Evolutionary conservation across 2,113 vertebrate genomes (phyloP), one percentile per base, ranked within the genome.

Genomic region (Trichechus manatus): DNA sequence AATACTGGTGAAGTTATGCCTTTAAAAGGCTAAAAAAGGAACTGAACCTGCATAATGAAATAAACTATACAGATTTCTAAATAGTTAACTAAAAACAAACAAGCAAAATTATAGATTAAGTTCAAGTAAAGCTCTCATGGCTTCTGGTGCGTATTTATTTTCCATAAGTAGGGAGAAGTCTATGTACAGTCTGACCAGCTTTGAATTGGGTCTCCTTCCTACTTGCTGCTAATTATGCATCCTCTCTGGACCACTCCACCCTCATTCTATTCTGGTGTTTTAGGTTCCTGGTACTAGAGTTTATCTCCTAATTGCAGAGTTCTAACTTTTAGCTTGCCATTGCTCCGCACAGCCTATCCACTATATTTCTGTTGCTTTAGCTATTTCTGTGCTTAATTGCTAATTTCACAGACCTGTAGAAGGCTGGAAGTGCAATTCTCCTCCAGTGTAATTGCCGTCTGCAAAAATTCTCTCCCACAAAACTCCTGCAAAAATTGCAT

Each of bases 331-430:
- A 63, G 39, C 31, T 91, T 75, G 70, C 53, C 74, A 70, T 59
- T 78, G 22, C 29, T 64, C 36, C 59, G 39, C 20, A 83, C 66
- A 50, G 61, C 13, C 72, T 53, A 86, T 56, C 53, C 56, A 77
- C 53, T 44, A 6, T 78, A 53, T 96, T 96, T 95, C 91, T 86
- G 50, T 86, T 91, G 70, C 72, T 93, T 2, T 82, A 82, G 75
- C 66, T 83, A 68, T 74, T 93, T 97, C 47, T n/a, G n/a, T 63
- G 33, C 23, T 93, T 91, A 89, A 63, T 77, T 96, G 82, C 82
- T 97, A 93, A 93, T 91, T 94, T 95, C 82, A 93, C 33, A 97
- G 83, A 87, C 75, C 78, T 91, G 47, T 92, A 79, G 82, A 88
- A 96, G 4, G 8, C 44, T 82, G 68, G 20, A 66, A 94, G 88